Evolutionary conservation across 1,140 invertebrate species (phyloP).

Genomic region (Protaetia brevitarsis): DNA sequence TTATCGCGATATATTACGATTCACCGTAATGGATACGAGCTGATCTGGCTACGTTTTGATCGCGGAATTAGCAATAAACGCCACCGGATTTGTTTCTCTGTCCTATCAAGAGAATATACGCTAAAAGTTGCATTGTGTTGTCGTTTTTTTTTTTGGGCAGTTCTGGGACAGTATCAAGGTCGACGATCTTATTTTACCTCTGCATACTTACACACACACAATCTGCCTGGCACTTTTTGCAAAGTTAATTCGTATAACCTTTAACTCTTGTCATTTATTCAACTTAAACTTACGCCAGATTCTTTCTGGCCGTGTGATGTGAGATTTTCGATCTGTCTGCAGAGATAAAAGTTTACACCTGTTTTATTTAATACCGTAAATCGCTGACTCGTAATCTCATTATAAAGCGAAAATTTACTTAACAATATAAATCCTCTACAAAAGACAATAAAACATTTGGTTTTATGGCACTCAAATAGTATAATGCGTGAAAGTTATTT

Average conservation of each 20-base stretch:
- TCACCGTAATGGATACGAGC: too few relatives aligned
- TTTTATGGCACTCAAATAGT: not conserved
- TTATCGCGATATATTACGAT: too few relatives aligned
- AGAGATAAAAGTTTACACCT: constrained; percentile 10
- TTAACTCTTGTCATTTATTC: constrained; percentile 31
- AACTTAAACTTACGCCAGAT: constrained; percentile 32
- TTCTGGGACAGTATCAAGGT: constrained; percentile 14
- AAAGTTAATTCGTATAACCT: constrained; percentile 31
- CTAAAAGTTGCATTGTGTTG: not conserved
- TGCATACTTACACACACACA: constrained; percentile 33
- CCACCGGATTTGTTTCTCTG: too few relatives aligned
- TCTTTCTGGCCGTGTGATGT: constrained; percentile 23
- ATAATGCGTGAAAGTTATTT: constrained; percentile 13
- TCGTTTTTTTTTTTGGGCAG: not conserved
- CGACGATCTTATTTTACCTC: constrained; percentile 32
- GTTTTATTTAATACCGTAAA: constrained; percentile 2
- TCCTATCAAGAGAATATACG: not conserved
- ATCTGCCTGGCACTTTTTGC: constrained; percentile 33
- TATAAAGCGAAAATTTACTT: not conserved
- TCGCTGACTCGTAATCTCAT: not conserved
- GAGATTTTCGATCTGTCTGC: constrained; percentile 1
- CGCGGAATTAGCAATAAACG: too few relatives aligned
- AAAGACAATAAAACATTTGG: not conserved
- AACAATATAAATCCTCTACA: constrained; percentile 7
- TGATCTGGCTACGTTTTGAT: too few relatives aligned